A percentile compares a stretch with the other conserved stretches of the same genome.
These are phyloP conservation scores for Gisinianus flammeolus DNA, from an alignment of 2,888 invertebrate species.

Conservation along the genomic window DNA sequence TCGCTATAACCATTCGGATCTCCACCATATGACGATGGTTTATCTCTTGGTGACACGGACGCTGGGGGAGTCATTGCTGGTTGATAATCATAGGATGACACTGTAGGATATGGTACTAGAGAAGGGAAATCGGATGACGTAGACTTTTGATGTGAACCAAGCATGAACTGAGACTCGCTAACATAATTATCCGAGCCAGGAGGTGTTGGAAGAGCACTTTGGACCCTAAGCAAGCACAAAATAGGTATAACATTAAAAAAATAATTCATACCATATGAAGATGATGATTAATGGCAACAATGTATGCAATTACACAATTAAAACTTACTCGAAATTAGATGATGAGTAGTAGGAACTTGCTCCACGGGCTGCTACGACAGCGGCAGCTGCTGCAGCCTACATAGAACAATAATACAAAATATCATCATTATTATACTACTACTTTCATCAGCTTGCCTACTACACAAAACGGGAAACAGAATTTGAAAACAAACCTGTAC, in stretches of 20 bases:
- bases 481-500: slow-evolving; percentile 34
- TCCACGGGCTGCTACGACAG: slow-evolving; percentile 62
- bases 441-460: neutral
- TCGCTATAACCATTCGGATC: slow-evolving; percentile 60
- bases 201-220: slow-evolving; percentile 82
- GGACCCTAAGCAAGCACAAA: slow-evolving; percentile 59
- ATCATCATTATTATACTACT: no score
- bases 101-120: slow-evolving; percentile 53
- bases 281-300: no score
- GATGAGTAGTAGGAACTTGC: slow-evolving; percentile 61
- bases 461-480: neutral
- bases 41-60: slow-evolving; percentile 94
- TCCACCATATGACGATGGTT: slow-evolving; percentile 71
- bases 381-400: slow-evolving; percentile 59
- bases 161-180: slow-evolving; percentile 67
- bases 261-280: no score
- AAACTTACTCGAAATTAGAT: no score
- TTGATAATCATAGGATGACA: slow-evolving; percentile 65
- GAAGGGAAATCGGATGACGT: slow-evolving; percentile 58
- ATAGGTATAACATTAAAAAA: no score
- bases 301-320: no score
- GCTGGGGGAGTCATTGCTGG: slow-evolving; percentile 96
- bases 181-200: slow-evolving; percentile 75
- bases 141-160: slow-evolving; percentile 59
- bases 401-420: slow-evolving; percentile 13